phyloP scores from a whole-genome alignment of 2,797 vertebrate species.

The Xenentodon cancila region DNA sequence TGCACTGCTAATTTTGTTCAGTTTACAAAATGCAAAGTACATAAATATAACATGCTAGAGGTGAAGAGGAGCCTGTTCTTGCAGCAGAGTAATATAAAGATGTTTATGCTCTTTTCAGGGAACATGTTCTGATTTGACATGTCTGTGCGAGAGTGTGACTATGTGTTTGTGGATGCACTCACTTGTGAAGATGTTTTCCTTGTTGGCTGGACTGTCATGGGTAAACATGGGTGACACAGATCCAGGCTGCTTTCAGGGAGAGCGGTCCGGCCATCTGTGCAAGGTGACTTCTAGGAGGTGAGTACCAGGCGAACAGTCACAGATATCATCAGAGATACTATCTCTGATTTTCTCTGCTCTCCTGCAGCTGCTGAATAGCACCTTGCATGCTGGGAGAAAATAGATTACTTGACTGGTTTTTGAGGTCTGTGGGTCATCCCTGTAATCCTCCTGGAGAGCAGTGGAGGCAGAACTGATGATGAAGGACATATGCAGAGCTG shows the following conservation, averaged over 20 bases:
- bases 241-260: slow-evolving; percentile 18
- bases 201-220: slow-evolving; percentile 5
- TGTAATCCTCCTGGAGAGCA: slow-evolving; percentile 36
- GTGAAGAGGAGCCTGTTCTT: no score
- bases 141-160: neutral
- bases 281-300: slow-evolving; percentile 60
- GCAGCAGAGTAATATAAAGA: neutral
- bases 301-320: slow-evolving; percentile 20
- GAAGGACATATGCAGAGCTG: slow-evolving; percentile 20
- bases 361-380: slow-evolving; percentile 35
- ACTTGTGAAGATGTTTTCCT: neutral
- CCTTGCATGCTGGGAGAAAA: slow-evolving; percentile 30
- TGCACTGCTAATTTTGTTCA: no score
- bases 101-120: neutral
- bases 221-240: slow-evolving; percentile 32
- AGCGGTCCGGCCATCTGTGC: slow-evolving; percentile 44
- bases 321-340: slow-evolving; percentile 54
- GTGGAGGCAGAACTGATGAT: slow-evolving; percentile 23
- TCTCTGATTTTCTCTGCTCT: slow-evolving; percentile 42
- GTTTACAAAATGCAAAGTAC: no score
- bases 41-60: no score
- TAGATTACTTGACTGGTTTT: slow-evolving; percentile 40
- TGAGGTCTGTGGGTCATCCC: slow-evolving; percentile 27
- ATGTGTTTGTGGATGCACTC: neutral
- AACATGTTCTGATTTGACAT: neutral